Conservation (phyloP, 1,140 invertebrate genomes). For the Sycobia sp. region DNA sequence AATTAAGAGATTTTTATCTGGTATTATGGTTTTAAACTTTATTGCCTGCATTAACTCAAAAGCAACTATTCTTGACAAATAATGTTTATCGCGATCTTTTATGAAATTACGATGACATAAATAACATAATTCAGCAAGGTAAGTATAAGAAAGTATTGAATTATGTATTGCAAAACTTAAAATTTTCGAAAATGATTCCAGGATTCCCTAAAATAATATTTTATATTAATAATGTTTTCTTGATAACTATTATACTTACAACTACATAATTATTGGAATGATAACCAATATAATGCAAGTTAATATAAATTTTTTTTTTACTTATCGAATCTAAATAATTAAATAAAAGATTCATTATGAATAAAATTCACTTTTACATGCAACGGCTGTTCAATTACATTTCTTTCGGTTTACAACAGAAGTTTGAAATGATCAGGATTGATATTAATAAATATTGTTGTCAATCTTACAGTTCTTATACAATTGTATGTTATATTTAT, state of each 20-base stretch:
- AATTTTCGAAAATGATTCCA: slow-evolving; percentile 97
- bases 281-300: too few species aligned
- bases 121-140: slow-evolving; percentile 87
- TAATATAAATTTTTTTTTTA: too few species aligned
- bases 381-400: too few species aligned
- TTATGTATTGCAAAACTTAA: slow-evolving; percentile 90
- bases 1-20: slow-evolving; percentile 92
- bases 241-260: background rate
- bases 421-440: too few species aligned
- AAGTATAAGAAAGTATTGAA: slow-evolving; percentile 81
- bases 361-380: too few species aligned
- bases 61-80: slow-evolving; percentile 86
- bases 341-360: too few species aligned
- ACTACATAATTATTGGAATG: background rate
- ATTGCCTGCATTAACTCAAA: slow-evolving; percentile 94
- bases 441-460: too few species aligned
- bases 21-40: slow-evolving; percentile 92
- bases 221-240: too few species aligned
- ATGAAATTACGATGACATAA: slow-evolving; percentile 87
- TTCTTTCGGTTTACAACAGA: too few species aligned
- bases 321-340: too few species aligned
- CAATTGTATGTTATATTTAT: too few species aligned
- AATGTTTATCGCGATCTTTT: slow-evolving; percentile 90
- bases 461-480: too few species aligned
- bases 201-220: slow-evolving; percentile 66